phyloP scores from a whole-genome alignment of 2,888 invertebrate genomes.

The Endomychus coccineus region DNA sequence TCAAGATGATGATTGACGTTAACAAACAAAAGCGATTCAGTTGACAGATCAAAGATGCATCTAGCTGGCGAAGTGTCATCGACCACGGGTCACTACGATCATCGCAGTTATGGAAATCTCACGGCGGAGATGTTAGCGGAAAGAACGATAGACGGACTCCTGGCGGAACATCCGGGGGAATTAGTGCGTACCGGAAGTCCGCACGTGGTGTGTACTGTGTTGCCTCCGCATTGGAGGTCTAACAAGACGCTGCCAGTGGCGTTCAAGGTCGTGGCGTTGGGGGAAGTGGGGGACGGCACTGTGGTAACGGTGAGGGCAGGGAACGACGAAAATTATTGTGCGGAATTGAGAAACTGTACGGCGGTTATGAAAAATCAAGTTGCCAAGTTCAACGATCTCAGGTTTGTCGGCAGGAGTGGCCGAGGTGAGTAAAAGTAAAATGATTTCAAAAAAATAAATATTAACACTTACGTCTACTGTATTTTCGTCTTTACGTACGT shows the following conservation, averaged over 20 bases:
- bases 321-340: constrained; percentile 97
- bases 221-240: constrained; percentile 95
- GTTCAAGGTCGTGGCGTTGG: constrained; percentile 92
- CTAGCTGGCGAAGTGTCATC: constrained; percentile 72
- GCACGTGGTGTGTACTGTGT: constrained; percentile 88
- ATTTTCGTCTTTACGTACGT: no score
- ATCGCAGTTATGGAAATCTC: constrained; percentile 54
- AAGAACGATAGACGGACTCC: constrained; percentile 75
- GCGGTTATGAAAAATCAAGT: constrained; percentile 98
- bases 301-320: constrained; percentile 93
- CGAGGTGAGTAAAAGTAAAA: constrained; percentile 78
- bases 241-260: constrained; percentile 97
- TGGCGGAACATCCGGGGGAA: constrained; percentile 88
- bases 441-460: no score
- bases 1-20: not conserved
- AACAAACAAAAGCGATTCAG: constrained; percentile 4
- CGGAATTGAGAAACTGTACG: constrained; percentile 88
- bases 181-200: constrained; percentile 88
- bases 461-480: no score
- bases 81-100: constrained; percentile 49
- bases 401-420: constrained; percentile 97
- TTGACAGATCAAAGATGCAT: constrained; percentile 58
- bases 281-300: constrained; percentile 93
- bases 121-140: constrained; percentile 86
- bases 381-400: constrained; percentile 96